Evolutionary conservation across 2,113 vertebrate species (phyloP), one percentile per base, ranked within the genome.

Genomic region (Tor tambroides): DNA sequence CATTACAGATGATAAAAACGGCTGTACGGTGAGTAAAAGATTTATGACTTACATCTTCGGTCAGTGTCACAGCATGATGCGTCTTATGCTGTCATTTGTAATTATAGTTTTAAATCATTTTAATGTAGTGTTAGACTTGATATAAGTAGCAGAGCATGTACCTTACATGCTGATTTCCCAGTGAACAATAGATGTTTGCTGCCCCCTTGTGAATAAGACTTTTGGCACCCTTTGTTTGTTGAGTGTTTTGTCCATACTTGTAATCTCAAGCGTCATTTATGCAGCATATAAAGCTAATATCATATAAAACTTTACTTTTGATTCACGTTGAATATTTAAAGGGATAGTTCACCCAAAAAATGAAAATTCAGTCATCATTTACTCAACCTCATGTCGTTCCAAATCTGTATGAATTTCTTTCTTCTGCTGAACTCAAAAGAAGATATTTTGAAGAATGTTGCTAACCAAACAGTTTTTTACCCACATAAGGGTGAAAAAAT

Each of bases 181-280:
- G 30, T 5, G 46, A 67, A 84, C 77, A 30, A 83, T 15, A 51
- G 79, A 38, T 10, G 23, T 72, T 59, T 88, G 78, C 78, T 85
- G 87, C 87, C 87, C 87, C 78, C 87, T 88, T 76, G 87, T 85
- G 87, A 84, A 76, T 46, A 5, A 56, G 30, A 11, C 10, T 59
- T 51, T 32, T 30, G 72, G 15, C 10, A 65, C 11, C 1, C 17
- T 65, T 32, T 1, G 15, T 69, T 17, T 32, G 9, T 35, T 21
- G 17, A 61, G 9, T 54, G 26, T 54, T 69, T 49, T 83, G 12
- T 67, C 7, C 8, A 63, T 14, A 17, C n/a, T 80, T n/a, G 10
- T 26, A 61, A 26, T 59, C 9, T 14, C 49, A 23, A 23, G 6
- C 1, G 6, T 69, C 0, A 51, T 69, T 35, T 23, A 9, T 21